A percentile compares a stretch with the other conserved stretches of the same genome.
Evolutionary conservation across 2,113 vertebrate species (phyloP).

Genomic region (Lophochroa leadbeateri): DNA sequence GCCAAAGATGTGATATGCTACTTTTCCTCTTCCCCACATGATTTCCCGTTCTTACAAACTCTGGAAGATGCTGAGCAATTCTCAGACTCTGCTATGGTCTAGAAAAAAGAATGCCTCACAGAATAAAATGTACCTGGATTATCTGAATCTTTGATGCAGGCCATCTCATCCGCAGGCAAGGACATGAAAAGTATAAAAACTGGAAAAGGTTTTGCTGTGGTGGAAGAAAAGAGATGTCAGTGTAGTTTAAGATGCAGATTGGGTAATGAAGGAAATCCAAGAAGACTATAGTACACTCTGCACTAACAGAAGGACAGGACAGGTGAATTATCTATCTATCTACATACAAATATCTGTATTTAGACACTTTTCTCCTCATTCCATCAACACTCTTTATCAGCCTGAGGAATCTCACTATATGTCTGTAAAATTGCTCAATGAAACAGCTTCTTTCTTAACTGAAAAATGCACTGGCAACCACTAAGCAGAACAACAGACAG

Average conservation of each 20-base stretch:
- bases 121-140: neutral
- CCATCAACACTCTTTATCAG: constrained; percentile 64
- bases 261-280: constrained; percentile 69
- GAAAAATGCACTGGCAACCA: neutral
- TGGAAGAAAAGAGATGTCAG: neutral
- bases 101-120: neutral
- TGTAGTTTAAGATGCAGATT: neutral
- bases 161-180: neutral
- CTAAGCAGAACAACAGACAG: neutral
- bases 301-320: constrained; percentile 68
- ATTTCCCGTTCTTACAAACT: neutral
- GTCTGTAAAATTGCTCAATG: neutral
- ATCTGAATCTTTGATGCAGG: neutral
- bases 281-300: constrained; percentile 42
- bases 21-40: neutral
- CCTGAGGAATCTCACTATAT: constrained; percentile 43
- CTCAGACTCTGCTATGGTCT: neutral
- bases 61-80: neutral
- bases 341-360: constrained; percentile 14
- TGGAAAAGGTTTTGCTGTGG: neutral
- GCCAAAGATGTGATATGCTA: neutral
- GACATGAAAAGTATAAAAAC: neutral
- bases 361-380: constrained; percentile 55
- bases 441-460: neutral
- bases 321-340: constrained; percentile 4